A percentile compares a stretch with the other conserved stretches of the same genome.
These are phyloP conservation scores for Thumatha senex DNA, from an alignment of 2,888 invertebrate genomes.

Conservation along the genomic window DNA sequence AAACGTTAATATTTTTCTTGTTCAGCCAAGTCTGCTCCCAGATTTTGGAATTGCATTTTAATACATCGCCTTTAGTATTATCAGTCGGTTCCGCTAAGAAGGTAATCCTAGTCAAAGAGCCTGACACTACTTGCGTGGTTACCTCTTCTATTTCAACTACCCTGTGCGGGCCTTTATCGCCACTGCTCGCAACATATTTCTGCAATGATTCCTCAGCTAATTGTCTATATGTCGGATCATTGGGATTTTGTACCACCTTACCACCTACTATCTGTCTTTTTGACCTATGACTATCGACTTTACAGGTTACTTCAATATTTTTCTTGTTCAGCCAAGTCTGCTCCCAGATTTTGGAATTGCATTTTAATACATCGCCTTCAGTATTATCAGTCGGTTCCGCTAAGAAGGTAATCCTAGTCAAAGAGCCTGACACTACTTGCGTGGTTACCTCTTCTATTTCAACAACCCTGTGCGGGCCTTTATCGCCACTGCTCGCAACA, in stretches of 20 bases:
- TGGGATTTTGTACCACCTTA: slow-evolving; percentile 16
- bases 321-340: not conserved
- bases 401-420: slow-evolving; percentile 31
- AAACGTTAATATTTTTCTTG: slow-evolving; percentile 32
- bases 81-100: not conserved
- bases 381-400: slow-evolving; percentile 8
- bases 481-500: slow-evolving; percentile 10
- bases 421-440: slow-evolving; percentile 39
- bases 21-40: slow-evolving; percentile 78
- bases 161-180: not conserved
- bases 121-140: slow-evolving; percentile 4
- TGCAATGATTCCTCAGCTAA: slow-evolving; percentile 5
- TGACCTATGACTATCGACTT: slow-evolving; percentile 8
- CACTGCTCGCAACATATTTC: not conserved
- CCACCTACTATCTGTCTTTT: slow-evolving; percentile 28
- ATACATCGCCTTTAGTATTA: not conserved
- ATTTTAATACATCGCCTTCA: slow-evolving; percentile 10
- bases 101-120: not conserved
- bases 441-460: slow-evolving; percentile 30
- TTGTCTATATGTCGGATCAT: not conserved
- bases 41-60: slow-evolving; percentile 37
- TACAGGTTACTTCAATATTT: not conserved
- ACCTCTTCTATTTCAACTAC: not conserved
- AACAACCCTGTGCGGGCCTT: slow-evolving; percentile 14
- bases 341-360: slow-evolving; percentile 29